Evolutionary conservation across 2,113 vertebrate genomes (phyloP), one percentile per base, ranked within the genome.

Genomic region (Meriones unguiculatus): DNA sequence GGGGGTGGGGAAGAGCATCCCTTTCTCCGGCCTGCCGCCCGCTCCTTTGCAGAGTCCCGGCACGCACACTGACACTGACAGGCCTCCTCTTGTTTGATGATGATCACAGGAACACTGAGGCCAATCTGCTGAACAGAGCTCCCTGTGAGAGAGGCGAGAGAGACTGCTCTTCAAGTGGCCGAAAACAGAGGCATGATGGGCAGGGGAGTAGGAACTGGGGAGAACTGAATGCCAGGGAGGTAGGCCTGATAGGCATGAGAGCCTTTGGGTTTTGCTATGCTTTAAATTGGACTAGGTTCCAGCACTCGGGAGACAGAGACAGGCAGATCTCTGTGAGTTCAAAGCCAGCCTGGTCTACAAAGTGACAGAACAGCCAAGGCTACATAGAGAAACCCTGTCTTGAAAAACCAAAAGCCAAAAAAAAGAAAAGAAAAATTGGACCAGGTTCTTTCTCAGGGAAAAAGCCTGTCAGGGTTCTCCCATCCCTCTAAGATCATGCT

Each of bases 21-120:
- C 98, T 99, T 99, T 98, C 98, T 99, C 67, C 96, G n/a, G 95
- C 98, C 89, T 88, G 96, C 80, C 0, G 96, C 95, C 92, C 93
- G 90, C 95, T 97, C 97, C 95, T 97, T 97, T 57, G 97, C 98
- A 75, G 99, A 98, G 99, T 99, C 99, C 98, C 99, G 99, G 98
- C 99, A 99, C 90, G 99, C 99, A 97, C 99, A 99, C 87, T 99
- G 99, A 98, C 99, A 99, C 99, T 99, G 99, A 98, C 99, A 99
- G 46, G 99, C 99, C 97, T 99, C 99, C 97, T 99, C 99, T 98
- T 99, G 99, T 98, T 99, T 99, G 98, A 99, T 99, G 98, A 99
- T 99, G 98, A 99, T 99, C 97, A 99, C 99, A 5, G 99, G 99
- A 97, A 99, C 98, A 76, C 99, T 99, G 98, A 99, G 99, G 96